Evolutionary conservation across 2,888 invertebrate species (phyloP), one percentile per base, ranked within the genome.

Genomic region (Andrena chrysosceles): DNA sequence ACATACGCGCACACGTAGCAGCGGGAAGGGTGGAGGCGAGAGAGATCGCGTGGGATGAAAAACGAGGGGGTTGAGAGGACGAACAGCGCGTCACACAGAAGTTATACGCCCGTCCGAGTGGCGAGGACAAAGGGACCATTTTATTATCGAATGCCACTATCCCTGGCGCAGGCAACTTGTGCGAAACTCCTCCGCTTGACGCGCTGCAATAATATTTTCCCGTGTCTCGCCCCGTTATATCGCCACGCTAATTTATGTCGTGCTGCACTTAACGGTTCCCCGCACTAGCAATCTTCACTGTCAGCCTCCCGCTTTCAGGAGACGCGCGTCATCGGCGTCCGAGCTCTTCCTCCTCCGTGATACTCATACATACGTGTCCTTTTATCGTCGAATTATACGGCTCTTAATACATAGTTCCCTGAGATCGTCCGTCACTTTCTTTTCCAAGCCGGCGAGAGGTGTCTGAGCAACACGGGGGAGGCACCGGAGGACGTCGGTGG

Each of bases 151-250:
- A 85, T 86, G 86, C 68, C 79, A 73, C 64, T 74, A 77, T 79
- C 81, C 85, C 69, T 73, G 72, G 29, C 42, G 42, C 35, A 71
- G 20, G 67, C 16, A 20, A 23, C 56, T 68, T 67, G 66, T 75
- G 79, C 77, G 80, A 83, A 78, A 63, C 74, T 79, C 35, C 76
- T 64, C 63, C 71, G 49, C 60, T 56, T 78, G 74, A 71, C 74
- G 75, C 77, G 79, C 26, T 84, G 87, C 83, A 89, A 91, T 89
- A 92, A 92, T 92, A 92, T 92, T 92, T 92, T 90, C 86, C 73
- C 85, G 80, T 84, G 81, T 77, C 87, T 70, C 72, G 42, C 49
- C 16, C 59, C 75, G 75, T 79, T 66, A 66, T 79, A 76, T 77
- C 63, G 82, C 69, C 16, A 81, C 52, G 84, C 87, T 91, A 91